Base-by-base conservation (phyloP, 2,888 invertebrate genomes). In the Andrena bucephala region DNA sequence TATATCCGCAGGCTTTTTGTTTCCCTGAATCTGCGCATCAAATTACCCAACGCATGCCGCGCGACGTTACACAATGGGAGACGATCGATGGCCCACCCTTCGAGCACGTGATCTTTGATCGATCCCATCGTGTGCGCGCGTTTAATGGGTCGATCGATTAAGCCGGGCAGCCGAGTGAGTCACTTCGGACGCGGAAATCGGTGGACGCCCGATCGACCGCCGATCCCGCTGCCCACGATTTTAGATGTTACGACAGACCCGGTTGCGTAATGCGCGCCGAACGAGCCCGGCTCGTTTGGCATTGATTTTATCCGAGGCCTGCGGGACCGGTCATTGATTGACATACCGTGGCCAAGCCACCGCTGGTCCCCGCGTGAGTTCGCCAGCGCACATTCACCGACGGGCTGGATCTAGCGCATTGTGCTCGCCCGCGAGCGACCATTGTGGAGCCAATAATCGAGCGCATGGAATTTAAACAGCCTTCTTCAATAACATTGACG, bases 401-500 rank as follows among this genome's bases (percentile, higher is more conserved):
- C 73, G 57, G 52, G 42, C 48, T 72, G 75, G 57, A 67, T 70
- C 83, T 31, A 69, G 72, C 42, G 78, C 59, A 78, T 84, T 84
- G 75, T 84, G 71, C 68, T 42, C 59, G 27, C 52, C 50, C 36
- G 67, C 74, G 74, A 72, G 66, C 77, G 71, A 50, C 72, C 68
- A 83, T 81, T 81, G 67, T 78, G 76, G 60, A 74, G 42, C 72
- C 74, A 79, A 75, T 85, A 81, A 57, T 82, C 74, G 42, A 74
- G 69, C 62, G 81, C 71, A 67, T 76, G 83, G 77, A 79, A 83
- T 76, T 85, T 78, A 78, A 86, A 86, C 73, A 66, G 78, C 69
- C 42, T 71, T 71, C 81, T 72, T 87, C 78, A 84, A 79, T 81
- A 74, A 81, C 54, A 67, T 80, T 82, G 81, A 76, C 81, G 84